Percentiles rank a stretch among this genome's conserved stretches.
Evolutionary conservation across 2,888 invertebrate genomes (phyloP).

Genomic region (Drosophila rubida): DNA sequence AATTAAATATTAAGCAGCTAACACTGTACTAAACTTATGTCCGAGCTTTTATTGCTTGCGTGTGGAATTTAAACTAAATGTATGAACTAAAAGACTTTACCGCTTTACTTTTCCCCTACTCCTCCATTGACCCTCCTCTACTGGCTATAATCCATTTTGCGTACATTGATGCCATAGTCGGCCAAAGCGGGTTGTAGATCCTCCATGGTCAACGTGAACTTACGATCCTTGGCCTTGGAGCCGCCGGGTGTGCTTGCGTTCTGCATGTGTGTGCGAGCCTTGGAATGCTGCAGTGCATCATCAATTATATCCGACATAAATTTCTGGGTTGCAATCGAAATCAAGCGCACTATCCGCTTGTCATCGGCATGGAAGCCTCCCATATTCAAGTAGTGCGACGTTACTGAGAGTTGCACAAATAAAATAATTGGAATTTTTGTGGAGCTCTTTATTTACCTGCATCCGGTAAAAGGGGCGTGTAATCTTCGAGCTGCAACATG

Average conservation of each 20-base stretch:
- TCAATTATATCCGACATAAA: constrained; percentile 98
- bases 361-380: constrained; percentile 96
- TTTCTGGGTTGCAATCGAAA: constrained; percentile 98
- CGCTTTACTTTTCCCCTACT: neutral
- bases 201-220: constrained; percentile 97
- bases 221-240: constrained; percentile 87
- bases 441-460: constrained; percentile 84
- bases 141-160: constrained; percentile 87
- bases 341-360: constrained; percentile 94
- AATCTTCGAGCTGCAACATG: constrained; percentile 89
- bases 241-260: constrained; percentile 55
- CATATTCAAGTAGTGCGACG: constrained; percentile 84
- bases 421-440: neutral
- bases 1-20: constrained; percentile 28
- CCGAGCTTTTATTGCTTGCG: constrained; percentile 9
- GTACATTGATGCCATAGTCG: constrained; percentile 97
- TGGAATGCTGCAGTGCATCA: constrained; percentile 98
- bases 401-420: constrained; percentile 32
- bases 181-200: constrained; percentile 96
- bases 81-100: neutral
- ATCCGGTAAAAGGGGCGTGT: constrained; percentile 96
- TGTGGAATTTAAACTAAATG: constrained; percentile 4
- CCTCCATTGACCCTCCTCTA: constrained; percentile 13
- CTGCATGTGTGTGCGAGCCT: constrained; percentile 89
- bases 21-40: neutral